A percentile compares a stretch with the other conserved stretches of the same genome.
phyloP scores from a whole-genome alignment of 64 coral and sea anemone genomes.

The Actinia equina region DNA sequence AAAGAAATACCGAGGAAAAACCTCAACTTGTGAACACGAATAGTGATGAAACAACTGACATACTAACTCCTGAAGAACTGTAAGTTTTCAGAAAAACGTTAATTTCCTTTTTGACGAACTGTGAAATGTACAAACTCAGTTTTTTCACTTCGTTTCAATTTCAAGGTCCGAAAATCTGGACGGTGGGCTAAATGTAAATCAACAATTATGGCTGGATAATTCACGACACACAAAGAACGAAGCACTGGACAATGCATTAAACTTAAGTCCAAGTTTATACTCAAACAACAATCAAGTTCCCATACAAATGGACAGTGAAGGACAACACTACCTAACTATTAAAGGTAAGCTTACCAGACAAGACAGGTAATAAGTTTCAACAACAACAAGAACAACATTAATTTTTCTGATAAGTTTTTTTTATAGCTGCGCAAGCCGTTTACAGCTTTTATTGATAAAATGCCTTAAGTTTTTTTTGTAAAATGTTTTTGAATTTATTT shows the following conservation, averaged over 20 bases:
- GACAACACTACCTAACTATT: not conserved
- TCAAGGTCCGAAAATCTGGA: conserved; percentile 7
- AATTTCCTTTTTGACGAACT: not conserved
- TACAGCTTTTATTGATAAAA: too few relatives aligned
- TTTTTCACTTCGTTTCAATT: not conserved
- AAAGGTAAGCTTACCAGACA: not conserved
- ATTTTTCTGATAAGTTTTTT: not conserved
- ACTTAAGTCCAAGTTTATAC: conserved; percentile 5
- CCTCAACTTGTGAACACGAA: not conserved
- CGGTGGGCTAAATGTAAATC: not conserved
- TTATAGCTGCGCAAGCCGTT: not conserved
- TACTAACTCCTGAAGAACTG: not conserved
- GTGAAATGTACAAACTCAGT: not conserved
- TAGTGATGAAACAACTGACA: not conserved
- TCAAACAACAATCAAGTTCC: not conserved
- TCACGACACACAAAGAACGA: not conserved
- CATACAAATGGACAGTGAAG: not conserved
- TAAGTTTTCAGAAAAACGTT: not conserved
- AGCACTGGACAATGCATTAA: not conserved
- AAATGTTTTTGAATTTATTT: too few relatives aligned
- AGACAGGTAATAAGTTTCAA: not conserved
- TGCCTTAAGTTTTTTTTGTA: too few relatives aligned
- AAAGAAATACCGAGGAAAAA: not conserved
- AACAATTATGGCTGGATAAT: not conserved
- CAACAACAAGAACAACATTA: not conserved